Base-by-base conservation (phyloP, 1,140 invertebrate genomes). In the Lucilia cuprina region DNA sequence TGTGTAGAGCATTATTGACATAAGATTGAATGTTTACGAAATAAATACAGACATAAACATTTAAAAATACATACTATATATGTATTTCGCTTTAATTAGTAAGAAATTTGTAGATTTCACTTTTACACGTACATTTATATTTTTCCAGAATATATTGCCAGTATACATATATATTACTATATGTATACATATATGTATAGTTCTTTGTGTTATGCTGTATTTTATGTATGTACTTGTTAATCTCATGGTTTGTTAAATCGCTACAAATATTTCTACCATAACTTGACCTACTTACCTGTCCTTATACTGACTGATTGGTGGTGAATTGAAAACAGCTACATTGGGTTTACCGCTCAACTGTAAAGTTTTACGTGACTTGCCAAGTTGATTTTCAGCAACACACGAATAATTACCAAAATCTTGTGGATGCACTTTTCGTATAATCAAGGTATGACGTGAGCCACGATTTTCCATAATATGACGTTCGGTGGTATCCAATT, bases 321-420 rank as follows among this genome's bases (percentile, higher is more conserved):
- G 92, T 85, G 94, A 94, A 86, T 92, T 92, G 91, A 94, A 94
- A 86, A 93, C 92, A 34, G 93, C 94, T 65, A 93, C 92, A 88
- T 94, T 94, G 41, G 94, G 94, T 91, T 93, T 93, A 94, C 94
- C 94, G 88, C 94, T 94, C 86, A 95, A 91, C 91, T 94, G 93
- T 82, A 95, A 91, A 88, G 92, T 93, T 90, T 94, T 93, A 84
- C 93, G 91, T 84, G 92, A 92, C 89, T 94, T 93, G 84, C 94
- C 94, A 55, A 94, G 91, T 87, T 92, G 92, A 91, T 95, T 95
- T 87, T 94, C 93, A 12, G 94, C 94, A 82, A 93, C 92, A 90
- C 94, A 95, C 86, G 93, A 94, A 88, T 95, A 95, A 91, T 94
- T 94, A 85, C 94, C 94, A 90, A 95, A 95, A 91, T 95, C 94